These are phyloP conservation scores for Actinostola sp. DNA, from an alignment of 92 coral and sea anemone genomes.

Conservation along the genomic window DNA sequence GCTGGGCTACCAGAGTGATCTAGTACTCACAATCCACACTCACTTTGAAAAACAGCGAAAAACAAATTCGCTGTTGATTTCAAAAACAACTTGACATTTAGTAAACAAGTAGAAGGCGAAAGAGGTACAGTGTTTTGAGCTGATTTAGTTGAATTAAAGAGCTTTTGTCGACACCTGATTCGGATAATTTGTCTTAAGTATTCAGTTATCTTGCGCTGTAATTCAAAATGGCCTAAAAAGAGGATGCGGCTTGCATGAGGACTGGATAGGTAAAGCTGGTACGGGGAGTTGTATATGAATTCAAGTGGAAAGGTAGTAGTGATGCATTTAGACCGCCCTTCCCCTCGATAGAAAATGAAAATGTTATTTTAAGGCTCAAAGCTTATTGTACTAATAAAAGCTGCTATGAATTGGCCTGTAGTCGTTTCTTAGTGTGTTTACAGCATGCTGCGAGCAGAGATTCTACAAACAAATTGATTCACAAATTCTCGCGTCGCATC, in stretches of 20 bases:
- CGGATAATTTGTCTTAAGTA: constrained; percentile 23
- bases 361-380: constrained; percentile 14
- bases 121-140: not conserved
- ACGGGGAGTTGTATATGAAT: not conserved
- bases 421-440: not conserved
- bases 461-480: constrained; percentile 22
- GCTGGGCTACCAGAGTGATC: constrained; percentile 52
- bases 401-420: constrained; percentile 5
- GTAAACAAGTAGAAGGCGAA: constrained; percentile 26
- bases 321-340: constrained; percentile 17
- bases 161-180: constrained; percentile 20
- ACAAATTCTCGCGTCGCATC: not conserved
- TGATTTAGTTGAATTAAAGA: not conserved
- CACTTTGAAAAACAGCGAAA: not conserved
- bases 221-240: constrained; percentile 20
- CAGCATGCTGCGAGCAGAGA: constrained; percentile 12
- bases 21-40: not conserved
- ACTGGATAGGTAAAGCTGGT: not conserved
- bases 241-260: too few relatives aligned
- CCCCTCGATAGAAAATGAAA: constrained; percentile 1
- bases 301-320: constrained; percentile 6
- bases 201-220: constrained; percentile 17
- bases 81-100: constrained; percentile 19
- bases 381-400: constrained; percentile 5
- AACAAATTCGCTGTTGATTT: constrained; percentile 18